Percentiles rank a stretch among this genome's conserved stretches.
Evolutionary conservation across 2,113 vertebrate species (phyloP).

Genomic region (Periophthalmus modestus): DNA sequence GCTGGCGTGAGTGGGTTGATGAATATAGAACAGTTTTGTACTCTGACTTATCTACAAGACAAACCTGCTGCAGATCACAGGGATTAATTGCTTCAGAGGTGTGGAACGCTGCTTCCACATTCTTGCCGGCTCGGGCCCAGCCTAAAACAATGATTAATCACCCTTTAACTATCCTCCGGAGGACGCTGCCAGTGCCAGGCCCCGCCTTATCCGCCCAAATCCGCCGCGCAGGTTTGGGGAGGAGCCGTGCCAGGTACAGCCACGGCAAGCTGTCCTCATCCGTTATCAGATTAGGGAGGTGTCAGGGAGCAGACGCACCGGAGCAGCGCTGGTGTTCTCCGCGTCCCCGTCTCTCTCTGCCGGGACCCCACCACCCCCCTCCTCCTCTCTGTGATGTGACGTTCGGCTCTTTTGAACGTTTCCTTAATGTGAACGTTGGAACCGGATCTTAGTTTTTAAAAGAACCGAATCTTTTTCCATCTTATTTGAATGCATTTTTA

Average conservation of each 20-base stretch:
- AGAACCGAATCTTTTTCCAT: too few relatives aligned
- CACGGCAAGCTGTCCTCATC: slow-evolving; percentile 95
- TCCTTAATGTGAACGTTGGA: too few relatives aligned
- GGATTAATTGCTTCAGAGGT: slow-evolving; percentile 99
- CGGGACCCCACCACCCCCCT: not conserved
- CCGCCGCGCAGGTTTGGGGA: slow-evolving; percentile 88
- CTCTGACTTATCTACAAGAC: slow-evolving; percentile 99
- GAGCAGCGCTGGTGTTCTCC: slow-evolving; percentile 68
- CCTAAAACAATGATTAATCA: slow-evolving; percentile 99
- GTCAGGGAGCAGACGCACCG: slow-evolving; percentile 86
- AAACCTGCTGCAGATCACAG: slow-evolving; percentile 99
- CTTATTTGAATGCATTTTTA: too few relatives aligned
- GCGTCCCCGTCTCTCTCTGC: slow-evolving; percentile 42
- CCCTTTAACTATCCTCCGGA: slow-evolving; percentile 99
- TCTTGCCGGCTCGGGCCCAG: slow-evolving; percentile 94
- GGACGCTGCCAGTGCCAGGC: slow-evolving; percentile 96
- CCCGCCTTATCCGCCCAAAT: slow-evolving; percentile 97
- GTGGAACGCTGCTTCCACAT: slow-evolving; percentile 97
- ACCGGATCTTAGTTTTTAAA: too few relatives aligned
- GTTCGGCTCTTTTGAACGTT: too few relatives aligned
- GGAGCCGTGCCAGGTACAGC: slow-evolving; percentile 92
- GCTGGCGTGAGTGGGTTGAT: slow-evolving; percentile 99
- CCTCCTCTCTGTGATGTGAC: not conserved
- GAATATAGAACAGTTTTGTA: slow-evolving; percentile 99
- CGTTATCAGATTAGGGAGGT: slow-evolving; percentile 98